Base-by-base conservation (phyloP, 2,888 invertebrate species). In the Strigamia transsilvanica region DNA sequence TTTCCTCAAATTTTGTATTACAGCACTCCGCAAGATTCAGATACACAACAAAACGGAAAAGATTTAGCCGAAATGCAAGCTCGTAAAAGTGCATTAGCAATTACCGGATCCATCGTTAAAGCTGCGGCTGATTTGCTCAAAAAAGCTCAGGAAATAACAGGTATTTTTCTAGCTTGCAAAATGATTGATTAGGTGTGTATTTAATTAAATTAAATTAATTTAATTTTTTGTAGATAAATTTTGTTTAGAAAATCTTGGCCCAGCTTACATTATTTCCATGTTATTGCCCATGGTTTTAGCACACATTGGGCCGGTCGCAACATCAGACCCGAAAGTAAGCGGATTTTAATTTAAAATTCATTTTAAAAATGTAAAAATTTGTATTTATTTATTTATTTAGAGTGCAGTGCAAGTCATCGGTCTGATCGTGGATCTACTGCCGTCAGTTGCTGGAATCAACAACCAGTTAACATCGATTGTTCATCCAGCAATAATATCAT, bases 1-100 rank as follows among this genome's bases (percentile, higher is more conserved):
- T 93, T 99, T 86, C 98, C 99, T 0, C 93, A 94, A 86, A 91
- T 99, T 79, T 90, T 98, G 18, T 99, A 98, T 87, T 96, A 92
- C 89, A 94, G 90, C 85, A 91, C 91, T 84, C 91, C 91, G 5
- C 90, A 91, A 86, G 91, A 91, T 84, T 90, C 90, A 0, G 91
- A 91, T 84, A 90, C 88, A 41, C 90, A 91, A 82, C 90, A 91
- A 84, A 90, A 90, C 79, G 91, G 90, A 85, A 90, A 90, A 86
- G 90, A 90, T 15, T 88, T 91, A 84, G 90, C 90, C 0, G 92
- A 92, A 86, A 88, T 90, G 79, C 92, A 93, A 87, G 92, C 93
- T 0, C 88, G 92, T 81, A 91, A 92, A 86, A 91, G 92, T 84
- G 94, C 93, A 0, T 89, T 95, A 66, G 91, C 92, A 7, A 94